phyloP scores from a whole-genome alignment of 2,113 vertebrate species.

The Ptilonorhynchus violaceus region DNA sequence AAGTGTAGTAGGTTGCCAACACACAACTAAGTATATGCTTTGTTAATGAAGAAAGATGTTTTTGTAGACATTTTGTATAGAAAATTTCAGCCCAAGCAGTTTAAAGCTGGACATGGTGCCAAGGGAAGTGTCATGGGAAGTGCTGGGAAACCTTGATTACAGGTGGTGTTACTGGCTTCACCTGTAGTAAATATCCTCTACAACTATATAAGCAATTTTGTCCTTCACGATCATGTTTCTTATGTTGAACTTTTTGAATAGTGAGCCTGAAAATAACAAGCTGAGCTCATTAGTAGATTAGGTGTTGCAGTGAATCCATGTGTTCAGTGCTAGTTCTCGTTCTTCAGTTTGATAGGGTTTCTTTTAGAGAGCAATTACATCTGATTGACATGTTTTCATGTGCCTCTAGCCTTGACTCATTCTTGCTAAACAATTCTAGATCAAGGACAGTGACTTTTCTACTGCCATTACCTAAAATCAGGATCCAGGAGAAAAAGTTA shows the following conservation, averaged over 20 bases:
- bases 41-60: background rate
- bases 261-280: conserved; percentile 81
- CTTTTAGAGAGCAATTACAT: conserved; percentile 88
- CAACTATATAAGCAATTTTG: conserved; percentile 61
- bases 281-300: conserved; percentile 91
- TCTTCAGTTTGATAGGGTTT: conserved; percentile 79
- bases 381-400: conserved; percentile 91
- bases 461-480: conserved; percentile 77
- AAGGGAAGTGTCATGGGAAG: background rate
- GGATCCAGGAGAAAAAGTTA: conserved; percentile 71
- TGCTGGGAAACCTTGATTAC: background rate
- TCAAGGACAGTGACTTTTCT: conserved; percentile 78
- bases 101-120: background rate
- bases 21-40: background rate
- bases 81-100: background rate
- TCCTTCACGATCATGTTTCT: conserved; percentile 83
- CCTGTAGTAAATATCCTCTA: background rate
- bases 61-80: background rate
- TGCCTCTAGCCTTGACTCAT: conserved; percentile 75
- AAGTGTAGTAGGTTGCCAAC: background rate
- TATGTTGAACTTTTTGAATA: conserved; percentile 70
- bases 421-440: conserved; percentile 71
- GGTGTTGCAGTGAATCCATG: conserved; percentile 85
- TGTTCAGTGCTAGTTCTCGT: conserved; percentile 75
- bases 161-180: background rate